These are phyloP conservation scores for Pygoscelis antarcticus DNA, from an alignment of 2,113 vertebrate species.

Conservation along the genomic window DNA sequence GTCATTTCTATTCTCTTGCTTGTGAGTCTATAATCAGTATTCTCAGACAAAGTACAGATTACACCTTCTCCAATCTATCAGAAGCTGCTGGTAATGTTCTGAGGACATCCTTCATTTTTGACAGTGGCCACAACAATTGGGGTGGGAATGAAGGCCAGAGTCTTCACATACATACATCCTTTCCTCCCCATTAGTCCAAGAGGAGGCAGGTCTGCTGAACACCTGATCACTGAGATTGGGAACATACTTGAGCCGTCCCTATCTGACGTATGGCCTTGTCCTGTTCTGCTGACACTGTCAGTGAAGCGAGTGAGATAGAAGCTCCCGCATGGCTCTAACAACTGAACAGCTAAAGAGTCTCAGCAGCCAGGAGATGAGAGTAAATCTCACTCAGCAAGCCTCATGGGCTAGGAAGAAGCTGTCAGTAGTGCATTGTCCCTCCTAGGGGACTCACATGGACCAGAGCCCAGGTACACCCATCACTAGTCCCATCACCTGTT, in stretches of 20 bases:
- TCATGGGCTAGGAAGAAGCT: neutral
- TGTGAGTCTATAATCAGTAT: neutral
- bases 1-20: neutral
- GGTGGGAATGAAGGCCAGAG: neutral
- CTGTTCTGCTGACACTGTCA: neutral
- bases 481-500: neutral
- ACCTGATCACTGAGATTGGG: neutral
- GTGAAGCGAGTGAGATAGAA: neutral
- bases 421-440: neutral
- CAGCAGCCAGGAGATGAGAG: neutral
- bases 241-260: neutral
- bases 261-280: fast-evolving
- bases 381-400: neutral
- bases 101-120: neutral
- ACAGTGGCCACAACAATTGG: neutral
- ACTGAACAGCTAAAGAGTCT: neutral
- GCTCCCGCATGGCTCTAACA: neutral
- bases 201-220: neutral
- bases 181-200: neutral
- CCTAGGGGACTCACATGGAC: neutral
- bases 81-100: neutral
- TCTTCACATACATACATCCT: neutral
- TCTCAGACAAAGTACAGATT: neutral
- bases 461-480: neutral
- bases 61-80: neutral